phyloP scores from a whole-genome alignment of 2,797 vertebrate species.

The Vultur gryphus region DNA sequence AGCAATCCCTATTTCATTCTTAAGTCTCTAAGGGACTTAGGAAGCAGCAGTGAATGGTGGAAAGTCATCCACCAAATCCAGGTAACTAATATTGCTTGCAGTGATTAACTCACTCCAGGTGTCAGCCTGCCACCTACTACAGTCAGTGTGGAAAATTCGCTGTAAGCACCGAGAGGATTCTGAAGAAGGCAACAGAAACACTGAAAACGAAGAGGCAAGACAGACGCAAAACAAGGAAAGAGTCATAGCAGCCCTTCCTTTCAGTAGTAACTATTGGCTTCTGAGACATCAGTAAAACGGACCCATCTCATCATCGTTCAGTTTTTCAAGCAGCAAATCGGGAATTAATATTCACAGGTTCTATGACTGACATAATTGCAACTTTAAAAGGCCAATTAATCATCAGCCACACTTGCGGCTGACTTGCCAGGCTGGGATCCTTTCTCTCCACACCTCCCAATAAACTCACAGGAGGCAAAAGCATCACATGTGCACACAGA shows the following conservation, averaged over 20 bases:
- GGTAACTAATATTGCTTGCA: background rate
- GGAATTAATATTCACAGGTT: slow-evolving; percentile 75
- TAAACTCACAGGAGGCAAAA: slow-evolving; percentile 17
- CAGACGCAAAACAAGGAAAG: background rate
- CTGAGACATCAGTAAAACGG: background rate
- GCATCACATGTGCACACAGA: background rate
- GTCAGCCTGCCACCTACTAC: background rate
- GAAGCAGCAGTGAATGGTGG: background rate
- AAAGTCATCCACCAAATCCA: slow-evolving; percentile 1
- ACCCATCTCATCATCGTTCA: slow-evolving; percentile 51
- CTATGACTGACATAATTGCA: slow-evolving; percentile 79
- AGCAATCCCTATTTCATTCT: background rate
- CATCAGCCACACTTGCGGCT: slow-evolving; percentile 63
- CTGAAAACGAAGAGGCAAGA: background rate
- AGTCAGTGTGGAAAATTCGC: background rate
- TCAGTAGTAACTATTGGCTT: background rate
- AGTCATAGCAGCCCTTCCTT: background rate
- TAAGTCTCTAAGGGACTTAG: background rate
- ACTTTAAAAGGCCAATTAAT: slow-evolving; percentile 82
- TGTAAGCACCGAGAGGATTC: background rate
- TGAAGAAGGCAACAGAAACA: background rate
- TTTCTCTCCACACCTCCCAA: slow-evolving; percentile 47
- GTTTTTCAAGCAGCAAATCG: slow-evolving; percentile 74
- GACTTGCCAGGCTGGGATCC: slow-evolving; percentile 52
- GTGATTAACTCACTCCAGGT: background rate